Conservation (phyloP, 2,113 vertebrate species). For the Lophochroa leadbeateri region DNA sequence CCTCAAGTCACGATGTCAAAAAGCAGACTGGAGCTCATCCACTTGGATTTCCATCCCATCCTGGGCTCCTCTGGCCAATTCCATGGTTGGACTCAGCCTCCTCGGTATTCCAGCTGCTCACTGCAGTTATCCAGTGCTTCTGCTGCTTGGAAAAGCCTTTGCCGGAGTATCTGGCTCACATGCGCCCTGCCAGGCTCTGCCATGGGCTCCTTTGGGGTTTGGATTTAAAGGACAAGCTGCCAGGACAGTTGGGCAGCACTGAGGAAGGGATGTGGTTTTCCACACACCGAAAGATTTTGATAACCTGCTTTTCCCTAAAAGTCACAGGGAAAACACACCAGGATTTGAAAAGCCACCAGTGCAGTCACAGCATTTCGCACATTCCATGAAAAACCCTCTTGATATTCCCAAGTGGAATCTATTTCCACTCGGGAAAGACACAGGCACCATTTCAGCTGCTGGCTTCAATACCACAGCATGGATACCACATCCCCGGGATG, state of each 20-base stretch:
- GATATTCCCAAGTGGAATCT: neutral
- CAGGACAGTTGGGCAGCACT: neutral
- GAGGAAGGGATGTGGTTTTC: neutral
- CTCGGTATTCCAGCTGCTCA: neutral
- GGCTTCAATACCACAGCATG: neutral
- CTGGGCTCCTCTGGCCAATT: neutral
- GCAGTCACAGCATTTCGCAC: neutral
- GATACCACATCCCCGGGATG: neutral
- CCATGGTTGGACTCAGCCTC: neutral
- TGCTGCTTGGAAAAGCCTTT: neutral
- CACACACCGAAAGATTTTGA: neutral
- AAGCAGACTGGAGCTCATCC: neutral
- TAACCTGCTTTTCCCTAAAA: neutral
- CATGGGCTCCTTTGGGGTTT: neutral
- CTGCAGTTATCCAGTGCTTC: neutral
- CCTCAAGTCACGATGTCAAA: neutral
- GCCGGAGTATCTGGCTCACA: rapidly evolving
- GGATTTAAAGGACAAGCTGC: neutral
- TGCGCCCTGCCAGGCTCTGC: neutral
- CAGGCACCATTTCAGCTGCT: neutral
- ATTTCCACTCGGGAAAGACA: neutral
- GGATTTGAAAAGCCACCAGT: neutral
- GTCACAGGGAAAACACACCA: neutral
- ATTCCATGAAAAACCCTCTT: neutral
- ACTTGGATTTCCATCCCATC: neutral